Percentiles rank a stretch among this genome's conserved stretches.
Conservation (phyloP, 2,113 vertebrate genomes). For the Dascyllus trimaculatus region DNA sequence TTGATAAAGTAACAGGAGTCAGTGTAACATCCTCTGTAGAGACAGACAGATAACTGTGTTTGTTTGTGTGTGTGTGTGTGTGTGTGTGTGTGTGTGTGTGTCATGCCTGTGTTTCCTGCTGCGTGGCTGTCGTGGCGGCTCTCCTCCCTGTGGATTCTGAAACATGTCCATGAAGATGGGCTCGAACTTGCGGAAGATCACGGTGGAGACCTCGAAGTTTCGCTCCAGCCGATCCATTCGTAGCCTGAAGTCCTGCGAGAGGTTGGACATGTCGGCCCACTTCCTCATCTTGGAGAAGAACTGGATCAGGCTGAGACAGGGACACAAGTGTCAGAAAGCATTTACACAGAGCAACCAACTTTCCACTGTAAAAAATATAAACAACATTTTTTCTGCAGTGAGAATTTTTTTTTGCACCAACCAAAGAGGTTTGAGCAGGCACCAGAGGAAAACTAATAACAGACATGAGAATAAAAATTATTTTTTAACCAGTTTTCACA, state of each 20-base stretch:
- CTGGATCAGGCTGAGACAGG: conserved; percentile 91
- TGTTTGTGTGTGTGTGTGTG: background rate
- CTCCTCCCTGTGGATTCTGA: conserved; percentile 90
- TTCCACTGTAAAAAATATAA: too few species aligned
- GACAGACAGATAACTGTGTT: too few species aligned
- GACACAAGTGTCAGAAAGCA: background rate
- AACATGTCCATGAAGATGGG: conserved; percentile 98
- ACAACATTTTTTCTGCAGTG: too few species aligned
- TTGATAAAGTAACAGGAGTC: too few species aligned
- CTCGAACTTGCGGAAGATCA: conserved; percentile 98
- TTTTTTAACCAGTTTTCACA: too few species aligned
- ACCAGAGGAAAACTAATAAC: too few species aligned
- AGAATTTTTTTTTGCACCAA: too few species aligned
- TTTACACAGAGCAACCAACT: background rate
- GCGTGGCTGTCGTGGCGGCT: conserved; percentile 87
- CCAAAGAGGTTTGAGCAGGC: too few species aligned
- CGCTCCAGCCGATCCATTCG: conserved; percentile 93
- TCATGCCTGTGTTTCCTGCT: conserved; percentile 94
- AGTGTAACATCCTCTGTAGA: too few species aligned
- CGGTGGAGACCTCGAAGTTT: conserved; percentile 97
- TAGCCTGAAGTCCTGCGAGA: conserved; percentile 91
- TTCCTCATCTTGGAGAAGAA: conserved; percentile 99
- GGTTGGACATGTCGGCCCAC: conserved; percentile 97
- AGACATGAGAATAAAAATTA: too few species aligned
- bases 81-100: background rate